Evolutionary conservation across 2,888 invertebrate species (phyloP), one percentile per base, ranked within the genome.

Genomic region (Netelia virgata): DNA sequence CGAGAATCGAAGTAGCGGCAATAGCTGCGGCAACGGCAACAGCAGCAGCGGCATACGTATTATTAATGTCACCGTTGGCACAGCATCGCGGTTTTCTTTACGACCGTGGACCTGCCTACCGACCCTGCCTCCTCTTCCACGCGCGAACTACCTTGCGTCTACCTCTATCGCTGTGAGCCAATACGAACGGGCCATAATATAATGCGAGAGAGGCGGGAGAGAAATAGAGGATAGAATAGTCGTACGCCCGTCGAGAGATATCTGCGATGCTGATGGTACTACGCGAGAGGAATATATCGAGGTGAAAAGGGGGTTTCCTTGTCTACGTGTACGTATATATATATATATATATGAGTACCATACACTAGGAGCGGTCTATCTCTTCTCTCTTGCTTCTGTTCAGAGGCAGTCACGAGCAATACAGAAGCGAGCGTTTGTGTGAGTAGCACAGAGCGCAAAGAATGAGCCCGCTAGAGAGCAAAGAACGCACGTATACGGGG

Each of bases 21-120:
- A 82, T 74, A 82, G 84, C 64, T 28, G 63, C 28, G 28, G 63
- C 23, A 16, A 55, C 59, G 59, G 69, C 76, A 69, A 36, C 28
- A 66, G 64, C 50, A 57, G 57, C 61, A 69, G 63, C 68, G 16
- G 77, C 82, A 64, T 50, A 74, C 64, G 72, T 84, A 86, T 87
- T 88, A 87, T 88, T 87, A 87, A 83, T 83, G 83, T 83, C 77
- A 82, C 79, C 82, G 85, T 86, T 85, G 84, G 84, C 83, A 75
- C 69, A 75, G 84, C 66, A 63, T 63, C 79, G 69, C 78, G 66
- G 82, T 82, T 86, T 85, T 81, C 87, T 86, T 88, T 83, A 85
- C 77, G 86, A 86, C 66, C 85, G 55, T 82, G 78, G 82, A 81
- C 78, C 84, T 85, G 74, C 86, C 83, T 86, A 83, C 86, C 81